A percentile compares a stretch with the other conserved stretches of the same genome.
phyloP scores from a whole-genome alignment of 1,140 invertebrate genomes.

The Idris sp. region DNA sequence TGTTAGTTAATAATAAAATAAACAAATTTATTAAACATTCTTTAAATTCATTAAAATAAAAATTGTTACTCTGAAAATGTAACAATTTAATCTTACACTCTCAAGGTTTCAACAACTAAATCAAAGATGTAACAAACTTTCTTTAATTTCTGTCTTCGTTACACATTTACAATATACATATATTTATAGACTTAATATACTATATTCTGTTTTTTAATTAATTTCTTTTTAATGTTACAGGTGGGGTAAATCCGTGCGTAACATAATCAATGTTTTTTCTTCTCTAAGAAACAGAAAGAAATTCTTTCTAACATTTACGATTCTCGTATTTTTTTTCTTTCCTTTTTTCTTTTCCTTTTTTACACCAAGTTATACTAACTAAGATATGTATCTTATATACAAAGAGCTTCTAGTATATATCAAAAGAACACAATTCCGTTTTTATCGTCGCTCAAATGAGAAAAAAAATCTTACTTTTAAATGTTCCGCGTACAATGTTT shows the following conservation, averaged over 20 bases:
- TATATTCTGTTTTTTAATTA: slow-evolving; percentile 66
- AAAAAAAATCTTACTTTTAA: slow-evolving; percentile 35
- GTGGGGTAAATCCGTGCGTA: slow-evolving; percentile 65
- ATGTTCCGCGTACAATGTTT: slow-evolving; percentile 31
- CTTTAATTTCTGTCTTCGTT: slow-evolving; percentile 75
- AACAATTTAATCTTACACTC: too few species aligned
- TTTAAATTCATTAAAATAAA: too few species aligned
- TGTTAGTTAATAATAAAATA: too few species aligned
- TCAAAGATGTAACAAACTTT: slow-evolving; percentile 77
- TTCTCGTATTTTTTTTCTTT: slow-evolving; percentile 49
- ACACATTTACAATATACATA: slow-evolving; percentile 77
- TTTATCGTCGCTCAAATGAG: slow-evolving; percentile 15
- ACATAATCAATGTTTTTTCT: slow-evolving; percentile 63
- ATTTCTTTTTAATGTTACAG: slow-evolving; percentile 65
- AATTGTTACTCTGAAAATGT: too few species aligned
- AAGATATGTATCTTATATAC: slow-evolving; percentile 77
- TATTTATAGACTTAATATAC: slow-evolving; percentile 74
- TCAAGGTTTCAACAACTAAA: too few species aligned
- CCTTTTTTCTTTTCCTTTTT: too few species aligned
- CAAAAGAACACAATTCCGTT: slow-evolving; percentile 56
- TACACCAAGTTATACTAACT: slow-evolving; percentile 71
- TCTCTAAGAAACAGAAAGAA: slow-evolving; percentile 58
- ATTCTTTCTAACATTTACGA: slow-evolving; percentile 43
- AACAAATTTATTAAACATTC: too few species aligned
- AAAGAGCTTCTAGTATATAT: slow-evolving; percentile 66